These are phyloP conservation scores for Cylloceria caligata DNA, from an alignment of 2,888 invertebrate species.

Conservation along the genomic window DNA sequence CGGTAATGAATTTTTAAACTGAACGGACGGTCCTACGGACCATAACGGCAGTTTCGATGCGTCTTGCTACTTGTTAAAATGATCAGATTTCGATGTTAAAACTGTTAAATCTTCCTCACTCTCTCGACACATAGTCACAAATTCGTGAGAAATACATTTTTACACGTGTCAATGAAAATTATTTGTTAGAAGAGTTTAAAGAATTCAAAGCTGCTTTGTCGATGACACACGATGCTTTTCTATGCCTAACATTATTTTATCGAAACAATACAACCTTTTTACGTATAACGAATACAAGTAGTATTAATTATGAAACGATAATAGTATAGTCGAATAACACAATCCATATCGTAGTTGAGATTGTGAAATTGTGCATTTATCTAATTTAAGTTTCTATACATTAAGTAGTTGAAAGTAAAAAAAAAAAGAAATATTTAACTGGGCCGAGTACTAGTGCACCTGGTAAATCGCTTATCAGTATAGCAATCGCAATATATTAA, in stretches of 20 bases:
- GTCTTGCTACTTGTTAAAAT: no score
- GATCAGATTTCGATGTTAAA: no score
- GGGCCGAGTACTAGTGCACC: constrained; percentile 62
- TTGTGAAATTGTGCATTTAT: constrained; percentile 36
- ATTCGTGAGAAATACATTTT: no score
- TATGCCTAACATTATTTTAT: constrained; percentile 63
- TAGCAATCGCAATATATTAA: constrained; percentile 40
- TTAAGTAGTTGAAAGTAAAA: constrained; percentile 54
- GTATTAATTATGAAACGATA: constrained; percentile 31
- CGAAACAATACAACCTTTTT: constrained; percentile 31
- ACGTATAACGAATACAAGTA: constrained; percentile 13
- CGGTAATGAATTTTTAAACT: no score
- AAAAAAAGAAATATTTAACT: constrained; percentile 35
- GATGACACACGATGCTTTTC: constrained; percentile 55
- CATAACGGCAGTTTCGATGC: no score
- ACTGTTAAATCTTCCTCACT: no score
- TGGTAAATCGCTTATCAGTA: constrained; percentile 68
- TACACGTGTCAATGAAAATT: not conserved
- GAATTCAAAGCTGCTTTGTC: constrained; percentile 58
- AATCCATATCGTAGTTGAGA: constrained; percentile 47
- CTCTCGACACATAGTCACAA: no score
- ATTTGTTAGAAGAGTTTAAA: not conserved
- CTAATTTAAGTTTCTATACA: constrained; percentile 56
- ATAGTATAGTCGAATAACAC: constrained; percentile 49
- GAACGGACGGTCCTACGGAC: no score